phyloP scores from a whole-genome alignment of 2,113 vertebrate genomes.

The Pachypanchax playfairii region DNA sequence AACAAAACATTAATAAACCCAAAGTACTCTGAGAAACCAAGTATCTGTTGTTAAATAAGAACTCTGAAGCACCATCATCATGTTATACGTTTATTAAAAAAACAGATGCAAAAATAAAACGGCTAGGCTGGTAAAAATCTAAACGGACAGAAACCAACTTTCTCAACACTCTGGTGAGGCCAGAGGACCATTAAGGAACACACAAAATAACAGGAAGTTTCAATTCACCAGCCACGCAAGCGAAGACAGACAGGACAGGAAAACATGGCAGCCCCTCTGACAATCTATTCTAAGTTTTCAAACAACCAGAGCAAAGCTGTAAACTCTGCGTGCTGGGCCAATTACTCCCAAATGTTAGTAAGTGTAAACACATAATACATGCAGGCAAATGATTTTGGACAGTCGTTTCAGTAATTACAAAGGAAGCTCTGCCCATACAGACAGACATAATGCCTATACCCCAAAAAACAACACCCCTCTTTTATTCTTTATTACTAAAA shows the following conservation, averaged over 20 bases:
- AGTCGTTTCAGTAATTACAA: conserved; percentile 62
- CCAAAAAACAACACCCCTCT: too few species aligned
- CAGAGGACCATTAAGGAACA: conserved; percentile 31
- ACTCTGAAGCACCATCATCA: neutral
- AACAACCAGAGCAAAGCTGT: neutral
- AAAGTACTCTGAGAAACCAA: conserved; percentile 9
- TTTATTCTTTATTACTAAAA: too few species aligned
- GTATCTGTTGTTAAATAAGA: conserved; percentile 5
- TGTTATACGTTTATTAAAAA: conserved; percentile 2
- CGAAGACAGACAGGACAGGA: conserved; percentile 20
- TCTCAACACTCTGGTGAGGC: conserved; percentile 48
- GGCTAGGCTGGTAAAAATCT: too few species aligned
- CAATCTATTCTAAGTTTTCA: conserved; percentile 35
- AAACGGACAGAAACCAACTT: too few species aligned
- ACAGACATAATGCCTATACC: too few species aligned
- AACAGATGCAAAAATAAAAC: neutral
- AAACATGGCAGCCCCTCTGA: conserved; percentile 35
- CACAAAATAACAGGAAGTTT: conserved; percentile 62
- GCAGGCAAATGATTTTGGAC: too few species aligned
- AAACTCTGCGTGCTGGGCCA: neutral
- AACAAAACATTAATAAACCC: conserved; percentile 12
- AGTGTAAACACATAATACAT: too few species aligned
- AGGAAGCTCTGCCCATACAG: conserved; percentile 12
- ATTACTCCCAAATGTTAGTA: too few species aligned
- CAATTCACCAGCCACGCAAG: conserved; percentile 41